Conservation (phyloP, 2,113 vertebrate species). For the Australoheros scitulus region DNA sequence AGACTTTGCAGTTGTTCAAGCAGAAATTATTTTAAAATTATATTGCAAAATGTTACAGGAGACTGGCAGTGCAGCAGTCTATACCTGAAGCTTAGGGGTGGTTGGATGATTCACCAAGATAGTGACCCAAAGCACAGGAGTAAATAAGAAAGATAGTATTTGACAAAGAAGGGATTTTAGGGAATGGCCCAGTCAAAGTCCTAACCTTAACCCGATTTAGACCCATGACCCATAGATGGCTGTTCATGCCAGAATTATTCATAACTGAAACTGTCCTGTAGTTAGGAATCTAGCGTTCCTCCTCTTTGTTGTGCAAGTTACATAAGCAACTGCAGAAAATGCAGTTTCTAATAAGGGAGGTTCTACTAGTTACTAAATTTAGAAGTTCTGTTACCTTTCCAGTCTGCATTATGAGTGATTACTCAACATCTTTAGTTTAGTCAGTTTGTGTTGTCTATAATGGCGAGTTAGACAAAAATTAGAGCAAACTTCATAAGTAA, state of each 20-base stretch:
- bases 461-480: background rate
- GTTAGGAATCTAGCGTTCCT: background rate
- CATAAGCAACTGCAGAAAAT: background rate
- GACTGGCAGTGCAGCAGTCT: background rate
- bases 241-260: background rate
- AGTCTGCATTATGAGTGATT: background rate
- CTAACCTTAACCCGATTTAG: background rate
- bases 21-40: background rate
- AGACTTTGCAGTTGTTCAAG: background rate
- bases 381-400: too few relatives aligned
- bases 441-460: background rate
- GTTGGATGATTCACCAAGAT: background rate
- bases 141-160: background rate
- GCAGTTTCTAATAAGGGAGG: background rate
- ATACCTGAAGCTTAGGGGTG: background rate
- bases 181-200: background rate
- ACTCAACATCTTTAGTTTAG: background rate
- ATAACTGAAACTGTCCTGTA: background rate
- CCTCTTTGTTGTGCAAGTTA: background rate
- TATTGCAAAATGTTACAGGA: background rate
- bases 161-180: background rate
- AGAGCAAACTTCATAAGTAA: background rate
- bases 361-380: background rate
- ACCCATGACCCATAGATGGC: background rate
- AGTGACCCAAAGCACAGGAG: background rate